These are phyloP conservation scores for Olivierus martensii DNA, from an alignment of 1,140 invertebrate genomes.

Conservation along the genomic window DNA sequence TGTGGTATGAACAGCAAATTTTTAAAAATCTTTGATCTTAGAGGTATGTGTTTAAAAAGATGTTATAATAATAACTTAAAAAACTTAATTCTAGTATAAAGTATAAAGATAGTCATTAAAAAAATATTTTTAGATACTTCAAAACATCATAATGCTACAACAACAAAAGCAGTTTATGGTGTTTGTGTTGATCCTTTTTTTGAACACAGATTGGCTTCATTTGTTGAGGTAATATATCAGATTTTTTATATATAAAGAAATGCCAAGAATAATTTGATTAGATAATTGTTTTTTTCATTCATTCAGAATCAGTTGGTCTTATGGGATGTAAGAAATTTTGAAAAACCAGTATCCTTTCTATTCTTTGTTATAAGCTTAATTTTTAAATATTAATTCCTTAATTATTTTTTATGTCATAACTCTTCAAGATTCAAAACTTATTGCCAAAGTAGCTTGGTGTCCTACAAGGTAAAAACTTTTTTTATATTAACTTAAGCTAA, in stretches of 20 bases:
- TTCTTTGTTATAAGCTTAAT: neutral
- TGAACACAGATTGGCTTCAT: constrained; percentile 64
- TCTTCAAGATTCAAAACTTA: constrained; percentile 45
- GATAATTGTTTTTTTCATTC: constrained; percentile 4
- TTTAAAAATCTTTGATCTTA: constrained; percentile 77
- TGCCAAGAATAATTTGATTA: constrained; percentile 10
- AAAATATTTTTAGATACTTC: constrained; percentile 42
- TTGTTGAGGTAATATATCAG: constrained; percentile 46
- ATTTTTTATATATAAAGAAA: constrained; percentile 2
- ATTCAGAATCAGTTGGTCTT: constrained; percentile 39
- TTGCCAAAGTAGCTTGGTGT: constrained; percentile 70
- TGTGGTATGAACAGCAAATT: constrained; percentile 78
- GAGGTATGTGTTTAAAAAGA: constrained; percentile 52
- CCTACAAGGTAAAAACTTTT: constrained; percentile 54
- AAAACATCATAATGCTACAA: constrained; percentile 51
- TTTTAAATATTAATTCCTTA: neutral
- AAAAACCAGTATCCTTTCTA: constrained; percentile 58
- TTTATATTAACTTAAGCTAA: neutral
- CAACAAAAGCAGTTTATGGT: constrained; percentile 69
- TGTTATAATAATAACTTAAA: neutral
- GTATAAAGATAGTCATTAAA: no score
- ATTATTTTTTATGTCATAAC: neutral
- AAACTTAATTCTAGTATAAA: neutral
- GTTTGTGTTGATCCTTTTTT: constrained; percentile 60
- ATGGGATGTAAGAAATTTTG: constrained; percentile 77